Base-by-base conservation (phyloP, 2,797 vertebrate species). In the Chrosomus eos region DNA sequence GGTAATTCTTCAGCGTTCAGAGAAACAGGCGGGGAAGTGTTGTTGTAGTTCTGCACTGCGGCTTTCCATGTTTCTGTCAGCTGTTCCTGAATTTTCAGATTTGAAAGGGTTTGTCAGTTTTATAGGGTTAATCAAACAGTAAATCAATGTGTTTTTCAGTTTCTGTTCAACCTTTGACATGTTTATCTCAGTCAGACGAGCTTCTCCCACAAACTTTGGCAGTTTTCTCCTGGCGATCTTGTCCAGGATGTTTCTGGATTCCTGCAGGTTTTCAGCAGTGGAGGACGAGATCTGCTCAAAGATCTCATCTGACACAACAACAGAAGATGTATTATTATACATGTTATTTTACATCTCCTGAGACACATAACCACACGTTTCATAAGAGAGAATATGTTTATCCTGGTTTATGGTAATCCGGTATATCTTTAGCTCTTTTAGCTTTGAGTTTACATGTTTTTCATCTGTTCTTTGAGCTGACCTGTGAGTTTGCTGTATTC, bases 401-500 rank as follows among this genome's bases (percentile, higher is more conserved):
- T 45, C 13, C 14, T 45, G 45, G 11, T 13, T 11, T 43, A 43
- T 43, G 40, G 40, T 14, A 11, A 43, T 3, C 11, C 3, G 2
- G 11, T 13, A 14, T 14, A 4, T 45, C 43, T 45, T 14, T 45
- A 45, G 43, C 13, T 45, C 45, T 48, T 48, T 48, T 5, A 18
- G 4, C 45, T 48, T 48, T 48, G 4, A 48, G 16, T 48, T 45
- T 1, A 16, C 45, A 48, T 48, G 5, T 48, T 18, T 48, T 48
- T 48, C 4, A 16, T 13, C 11, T 4, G 48, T 21, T 18, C 21
- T 45, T 45, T 45, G 3, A 60, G 18, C 74, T 40, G 18, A 86
- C 85, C 80, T 86, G 85, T 79, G 43, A 86, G 43, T 68, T 48
- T 33, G 38, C 38, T 23, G 33, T 72, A 86, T 14, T 3, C 7